These are phyloP conservation scores for Choristoneura fumiferana DNA, from an alignment of 1,140 invertebrate genomes.

Conservation along the genomic window DNA sequence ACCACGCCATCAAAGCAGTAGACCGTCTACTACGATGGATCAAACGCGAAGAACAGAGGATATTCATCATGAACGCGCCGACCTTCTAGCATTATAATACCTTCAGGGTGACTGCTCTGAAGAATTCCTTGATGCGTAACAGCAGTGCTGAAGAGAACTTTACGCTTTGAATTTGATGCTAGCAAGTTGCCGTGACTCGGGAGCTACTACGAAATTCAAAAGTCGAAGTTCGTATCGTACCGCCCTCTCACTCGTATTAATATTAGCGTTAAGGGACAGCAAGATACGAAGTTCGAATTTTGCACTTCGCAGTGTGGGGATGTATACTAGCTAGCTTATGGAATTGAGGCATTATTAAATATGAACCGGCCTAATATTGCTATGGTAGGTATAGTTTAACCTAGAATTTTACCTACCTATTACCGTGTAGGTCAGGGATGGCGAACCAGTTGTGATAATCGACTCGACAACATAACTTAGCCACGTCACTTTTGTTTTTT, in stretches of 20 bases:
- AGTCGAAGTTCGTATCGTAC: no score
- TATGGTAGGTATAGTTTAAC: no score
- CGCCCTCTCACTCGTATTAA: neutral
- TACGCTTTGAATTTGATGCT: neutral
- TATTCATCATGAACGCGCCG: conserved; percentile 95
- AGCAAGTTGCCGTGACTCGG: neutral
- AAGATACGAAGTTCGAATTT: neutral
- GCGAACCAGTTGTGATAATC: no score
- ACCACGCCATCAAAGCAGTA: conserved; percentile 89
- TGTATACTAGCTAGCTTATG: no score
- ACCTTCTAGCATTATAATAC: conserved; percentile 86
- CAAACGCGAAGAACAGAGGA: conserved; percentile 93
- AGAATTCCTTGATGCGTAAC: conserved; percentile 45
- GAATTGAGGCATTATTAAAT: no score
- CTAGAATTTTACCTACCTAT: no score
- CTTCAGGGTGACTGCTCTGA: conserved; percentile 41
- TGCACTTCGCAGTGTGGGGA: no score
- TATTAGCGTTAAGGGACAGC: neutral
- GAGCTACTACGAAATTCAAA: no score
- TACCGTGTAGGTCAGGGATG: no score
- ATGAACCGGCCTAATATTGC: no score
- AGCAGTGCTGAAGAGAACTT: neutral
- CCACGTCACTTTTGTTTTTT: no score
- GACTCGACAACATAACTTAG: no score
- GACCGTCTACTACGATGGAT: conserved; percentile 96